phyloP scores from a whole-genome alignment of 2,113 vertebrate species.

The Prinia subflava region DNA sequence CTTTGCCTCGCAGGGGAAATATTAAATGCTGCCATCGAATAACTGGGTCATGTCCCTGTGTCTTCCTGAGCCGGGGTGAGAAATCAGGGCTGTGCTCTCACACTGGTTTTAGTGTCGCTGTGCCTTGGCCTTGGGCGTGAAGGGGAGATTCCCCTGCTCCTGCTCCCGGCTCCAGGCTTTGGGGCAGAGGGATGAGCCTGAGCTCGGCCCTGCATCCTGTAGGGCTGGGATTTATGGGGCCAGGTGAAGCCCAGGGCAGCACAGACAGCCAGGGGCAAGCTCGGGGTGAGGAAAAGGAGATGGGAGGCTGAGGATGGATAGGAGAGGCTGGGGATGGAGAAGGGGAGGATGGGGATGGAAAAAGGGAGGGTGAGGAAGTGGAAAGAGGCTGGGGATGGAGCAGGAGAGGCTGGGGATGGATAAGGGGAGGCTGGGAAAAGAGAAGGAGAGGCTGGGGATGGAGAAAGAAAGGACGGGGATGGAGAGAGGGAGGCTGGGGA shows the following conservation, averaged over 20 bases:
- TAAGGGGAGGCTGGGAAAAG: too few species aligned
- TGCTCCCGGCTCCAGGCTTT: background rate
- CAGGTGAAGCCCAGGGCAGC: background rate
- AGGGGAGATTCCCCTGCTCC: background rate
- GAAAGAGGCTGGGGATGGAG: background rate
- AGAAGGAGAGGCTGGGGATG: too few species aligned
- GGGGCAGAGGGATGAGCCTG: background rate
- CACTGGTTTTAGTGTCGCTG: background rate
- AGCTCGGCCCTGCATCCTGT: background rate
- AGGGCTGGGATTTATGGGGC: background rate
- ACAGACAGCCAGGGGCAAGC: background rate
- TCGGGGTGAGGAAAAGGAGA: background rate
- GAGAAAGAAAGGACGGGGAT: too few species aligned
- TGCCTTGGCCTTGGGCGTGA: background rate
- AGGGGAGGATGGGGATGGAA: background rate
- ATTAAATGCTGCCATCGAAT: background rate
- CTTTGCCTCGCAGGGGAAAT: background rate
- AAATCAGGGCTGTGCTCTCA: background rate
- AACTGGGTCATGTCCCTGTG: constrained; percentile 14
- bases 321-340: rapidly evolving
- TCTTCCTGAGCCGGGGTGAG: background rate
- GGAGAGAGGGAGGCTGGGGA: too few species aligned
- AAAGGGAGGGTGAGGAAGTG: rapidly evolving
- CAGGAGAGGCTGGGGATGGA: background rate
- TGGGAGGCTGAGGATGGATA: background rate